A percentile compares a stretch with the other conserved stretches of the same genome.
Conservation (phyloP, 2,888 invertebrate genomes). For the Entomobrya proxima region DNA sequence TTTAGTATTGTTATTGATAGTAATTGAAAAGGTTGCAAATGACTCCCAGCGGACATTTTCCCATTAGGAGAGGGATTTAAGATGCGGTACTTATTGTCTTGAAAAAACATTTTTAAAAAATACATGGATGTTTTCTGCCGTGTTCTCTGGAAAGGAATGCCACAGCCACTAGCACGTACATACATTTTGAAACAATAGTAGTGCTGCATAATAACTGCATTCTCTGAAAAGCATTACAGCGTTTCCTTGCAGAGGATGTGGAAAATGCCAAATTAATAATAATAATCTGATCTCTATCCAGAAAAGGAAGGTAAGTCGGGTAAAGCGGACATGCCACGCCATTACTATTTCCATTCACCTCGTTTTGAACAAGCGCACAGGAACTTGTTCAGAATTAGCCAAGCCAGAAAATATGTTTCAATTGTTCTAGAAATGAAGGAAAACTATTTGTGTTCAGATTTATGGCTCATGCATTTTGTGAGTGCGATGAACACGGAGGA, state of each 20-base stretch:
- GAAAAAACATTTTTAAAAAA: neutral
- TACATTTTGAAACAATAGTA: neutral
- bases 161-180: neutral
- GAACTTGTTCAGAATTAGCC: conserved; percentile 41
- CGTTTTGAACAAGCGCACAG: neutral
- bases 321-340: neutral
- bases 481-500: neutral
- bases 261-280: conserved; percentile 30
- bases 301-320: neutral
- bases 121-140: neutral
- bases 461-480: conserved; percentile 34
- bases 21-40: conserved; percentile 49
- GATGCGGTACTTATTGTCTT: conserved; percentile 21
- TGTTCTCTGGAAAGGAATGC: neutral
- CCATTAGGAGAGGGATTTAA: conserved; percentile 33
- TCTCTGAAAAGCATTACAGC: neutral
- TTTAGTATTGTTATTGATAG: conserved; percentile 48
- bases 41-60: conserved; percentile 48
- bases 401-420: conserved; percentile 58
- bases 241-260: neutral
- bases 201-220: conserved; percentile 28
- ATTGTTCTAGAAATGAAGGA: conserved; percentile 45
- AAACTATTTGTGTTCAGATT: conserved; percentile 46
- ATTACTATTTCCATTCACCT: neutral
- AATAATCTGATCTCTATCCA: conserved; percentile 25